phyloP scores from a whole-genome alignment of 2,888 invertebrate genomes.

The Platycnemis pennipes region DNA sequence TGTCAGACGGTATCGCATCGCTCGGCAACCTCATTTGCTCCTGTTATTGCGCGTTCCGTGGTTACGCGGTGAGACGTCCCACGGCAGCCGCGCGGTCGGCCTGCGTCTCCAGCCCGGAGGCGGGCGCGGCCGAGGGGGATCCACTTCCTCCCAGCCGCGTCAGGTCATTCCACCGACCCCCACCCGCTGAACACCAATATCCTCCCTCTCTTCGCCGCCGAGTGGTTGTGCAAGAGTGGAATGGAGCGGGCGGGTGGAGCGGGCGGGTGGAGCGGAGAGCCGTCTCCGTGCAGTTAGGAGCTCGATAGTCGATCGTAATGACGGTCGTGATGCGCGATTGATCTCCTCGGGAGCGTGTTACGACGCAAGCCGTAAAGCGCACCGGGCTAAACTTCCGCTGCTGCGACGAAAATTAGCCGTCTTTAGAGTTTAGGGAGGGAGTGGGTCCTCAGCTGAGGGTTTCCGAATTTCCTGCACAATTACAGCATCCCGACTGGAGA shows the following conservation, averaged over 20 bases:
- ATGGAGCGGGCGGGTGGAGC: background rate
- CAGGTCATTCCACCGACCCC: background rate
- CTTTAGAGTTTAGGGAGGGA: background rate
- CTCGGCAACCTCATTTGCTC: constrained; percentile 27
- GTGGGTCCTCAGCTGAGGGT: background rate
- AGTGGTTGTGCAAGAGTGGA: background rate
- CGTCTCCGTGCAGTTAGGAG: background rate
- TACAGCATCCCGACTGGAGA: background rate
- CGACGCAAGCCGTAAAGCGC: background rate
- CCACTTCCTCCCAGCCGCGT: background rate
- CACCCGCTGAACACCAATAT: background rate
- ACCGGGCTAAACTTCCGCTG: background rate
- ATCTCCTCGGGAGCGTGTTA: constrained; percentile 23
- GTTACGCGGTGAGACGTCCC: background rate
- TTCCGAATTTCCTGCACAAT: background rate
- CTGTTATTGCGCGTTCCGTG: constrained; percentile 21
- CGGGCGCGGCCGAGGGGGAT: background rate
- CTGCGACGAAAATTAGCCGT: background rate
- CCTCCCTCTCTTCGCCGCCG: background rate
- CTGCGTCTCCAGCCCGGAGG: background rate
- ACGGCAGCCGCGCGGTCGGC: background rate
- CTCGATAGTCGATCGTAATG: constrained; percentile 17
- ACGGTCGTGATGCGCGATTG: constrained; percentile 16
- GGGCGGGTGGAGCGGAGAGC: background rate
- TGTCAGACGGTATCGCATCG: background rate